Evolutionary conservation across 1,140 invertebrate species (phyloP).

Genomic region (Solenopsis fugax): DNA sequence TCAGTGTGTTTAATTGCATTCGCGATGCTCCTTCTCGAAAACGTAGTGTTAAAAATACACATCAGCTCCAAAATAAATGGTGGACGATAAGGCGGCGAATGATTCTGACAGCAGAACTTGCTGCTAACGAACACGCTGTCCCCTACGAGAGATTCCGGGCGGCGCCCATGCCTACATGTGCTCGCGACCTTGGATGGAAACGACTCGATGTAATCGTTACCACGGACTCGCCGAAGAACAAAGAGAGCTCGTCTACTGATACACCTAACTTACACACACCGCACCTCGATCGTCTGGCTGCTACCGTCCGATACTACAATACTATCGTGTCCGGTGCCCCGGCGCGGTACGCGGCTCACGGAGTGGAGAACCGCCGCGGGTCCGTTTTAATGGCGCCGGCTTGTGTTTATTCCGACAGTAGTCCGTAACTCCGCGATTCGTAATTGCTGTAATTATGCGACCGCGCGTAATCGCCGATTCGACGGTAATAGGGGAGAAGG

Average conservation of each 20-base stretch:
- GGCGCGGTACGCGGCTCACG: not conserved
- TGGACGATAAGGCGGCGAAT: not conserved
- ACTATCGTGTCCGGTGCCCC: slow-evolving; percentile 45
- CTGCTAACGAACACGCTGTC: not conserved
- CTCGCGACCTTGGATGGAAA: slow-evolving; percentile 59
- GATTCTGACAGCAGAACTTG: not conserved
- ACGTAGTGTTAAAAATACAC: not conserved
- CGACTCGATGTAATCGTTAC: slow-evolving; percentile 69
- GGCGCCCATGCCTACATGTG: slow-evolving; percentile 30
- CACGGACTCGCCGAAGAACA: slow-evolving; percentile 59
- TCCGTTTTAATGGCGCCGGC: slow-evolving; percentile 63
- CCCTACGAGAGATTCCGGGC: slow-evolving; percentile 7
- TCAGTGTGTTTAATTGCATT: not conserved
- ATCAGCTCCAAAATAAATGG: not conserved
- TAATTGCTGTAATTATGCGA: slow-evolving; percentile 77
- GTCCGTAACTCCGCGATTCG: slow-evolving; percentile 69
- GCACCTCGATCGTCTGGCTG: slow-evolving; percentile 23
- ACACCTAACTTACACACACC: slow-evolving; percentile 42
- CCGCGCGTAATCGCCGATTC: slow-evolving; percentile 62
- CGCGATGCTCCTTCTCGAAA: not conserved
- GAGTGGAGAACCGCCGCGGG: slow-evolving; percentile 50
- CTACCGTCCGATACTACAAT: slow-evolving; percentile 38
- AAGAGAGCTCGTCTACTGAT: slow-evolving; percentile 68
- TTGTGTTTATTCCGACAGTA: slow-evolving; percentile 72
- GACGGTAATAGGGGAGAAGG: slow-evolving; percentile 48